Percentiles rank a stretch among this genome's conserved stretches.
Conservation (phyloP, 2,888 invertebrate species). For the Orgyia antiqua region DNA sequence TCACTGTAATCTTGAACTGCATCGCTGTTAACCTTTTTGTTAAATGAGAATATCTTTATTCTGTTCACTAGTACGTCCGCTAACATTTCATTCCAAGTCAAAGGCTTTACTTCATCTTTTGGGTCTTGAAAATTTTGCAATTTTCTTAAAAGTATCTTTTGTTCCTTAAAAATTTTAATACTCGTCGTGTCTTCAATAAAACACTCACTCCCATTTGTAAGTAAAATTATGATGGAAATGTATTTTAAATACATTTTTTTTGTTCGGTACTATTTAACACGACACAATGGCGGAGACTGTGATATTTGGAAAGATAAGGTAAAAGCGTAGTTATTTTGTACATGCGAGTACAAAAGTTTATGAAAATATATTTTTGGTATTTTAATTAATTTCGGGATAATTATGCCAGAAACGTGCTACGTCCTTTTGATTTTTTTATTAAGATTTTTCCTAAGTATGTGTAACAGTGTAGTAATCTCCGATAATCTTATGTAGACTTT, state of each 20-base stretch:
- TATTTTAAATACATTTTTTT: conserved; percentile 51
- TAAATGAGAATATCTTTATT: conserved; percentile 48
- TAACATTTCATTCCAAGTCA: conserved; percentile 59
- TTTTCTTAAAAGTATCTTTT: conserved; percentile 55
- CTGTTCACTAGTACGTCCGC: conserved; percentile 57
- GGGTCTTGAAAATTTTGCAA: conserved; percentile 47
- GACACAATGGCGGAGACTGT: conserved; percentile 49
- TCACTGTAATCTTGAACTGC: conserved; percentile 18
- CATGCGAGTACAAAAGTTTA: conserved; percentile 27
- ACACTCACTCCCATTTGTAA: conserved; percentile 40
- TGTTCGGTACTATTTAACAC: conserved; percentile 37
- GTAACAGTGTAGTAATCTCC: no score
- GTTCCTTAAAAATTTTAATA: conserved; percentile 34
- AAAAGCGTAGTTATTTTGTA: conserved; percentile 42
- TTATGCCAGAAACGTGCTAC: neutral
- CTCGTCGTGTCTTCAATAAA: conserved; percentile 30
- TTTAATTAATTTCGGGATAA: neutral
- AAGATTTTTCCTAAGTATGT: neutral
- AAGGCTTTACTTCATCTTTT: conserved; percentile 36
- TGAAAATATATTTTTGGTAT: conserved; percentile 1
- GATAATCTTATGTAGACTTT: neutral
- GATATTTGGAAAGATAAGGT: conserved; percentile 55
- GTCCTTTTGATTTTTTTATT: neutral
- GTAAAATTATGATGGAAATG: conserved; percentile 43
- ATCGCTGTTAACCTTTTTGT: conserved; percentile 26